Base-by-base conservation (phyloP, 2,113 vertebrate species). In the Psilopogon haemacephalus region DNA sequence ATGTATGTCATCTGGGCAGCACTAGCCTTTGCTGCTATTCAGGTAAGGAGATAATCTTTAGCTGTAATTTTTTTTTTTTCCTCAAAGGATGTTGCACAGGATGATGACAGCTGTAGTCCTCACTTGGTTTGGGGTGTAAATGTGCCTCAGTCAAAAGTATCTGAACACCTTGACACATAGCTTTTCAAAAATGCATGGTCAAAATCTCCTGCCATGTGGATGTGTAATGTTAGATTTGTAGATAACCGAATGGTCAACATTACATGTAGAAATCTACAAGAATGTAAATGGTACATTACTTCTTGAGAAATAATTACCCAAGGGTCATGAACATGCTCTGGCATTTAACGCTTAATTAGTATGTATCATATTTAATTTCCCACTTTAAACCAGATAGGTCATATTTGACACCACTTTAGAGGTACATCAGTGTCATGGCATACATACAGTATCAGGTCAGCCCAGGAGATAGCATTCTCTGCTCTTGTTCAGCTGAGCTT, bases 1-100 rank as follows among this genome's bases (percentile, higher is more conserved):
- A 99, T 99, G 99, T 99, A 99, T 38, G 99, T 99, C 76, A 99
- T 99, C 96, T 99, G 98, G 98, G 98, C 99, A 50, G 99, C 99
- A 0, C 93, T 99, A 95, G 99, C 98, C 5, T 99, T 99, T 96
- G 98, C 99, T 86, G 98, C 98, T 37, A 99, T 99, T 97, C 99
- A 99, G 98, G 99, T 99, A 96, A 98, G 95, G 78, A 11, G 50
- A 26, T 78, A 30, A 63, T 58, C 19, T 24, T 69, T 33, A 33
- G 33, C 30, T 60, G 15, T n/a, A 8, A 24, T 33, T 16, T 21
- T 52, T 71, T 37, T 35, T 58, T 71, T 37, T 35, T 58, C 68
- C 40, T 76, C 26, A 62, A 4, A 28, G 48, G 9, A 64, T 63
- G 24, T 13, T 76, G 38, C 8, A 7, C 40, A 42, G 24, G 13